phyloP scores from a whole-genome alignment of 1,140 invertebrate species.

The Drosophila simulans region DNA sequence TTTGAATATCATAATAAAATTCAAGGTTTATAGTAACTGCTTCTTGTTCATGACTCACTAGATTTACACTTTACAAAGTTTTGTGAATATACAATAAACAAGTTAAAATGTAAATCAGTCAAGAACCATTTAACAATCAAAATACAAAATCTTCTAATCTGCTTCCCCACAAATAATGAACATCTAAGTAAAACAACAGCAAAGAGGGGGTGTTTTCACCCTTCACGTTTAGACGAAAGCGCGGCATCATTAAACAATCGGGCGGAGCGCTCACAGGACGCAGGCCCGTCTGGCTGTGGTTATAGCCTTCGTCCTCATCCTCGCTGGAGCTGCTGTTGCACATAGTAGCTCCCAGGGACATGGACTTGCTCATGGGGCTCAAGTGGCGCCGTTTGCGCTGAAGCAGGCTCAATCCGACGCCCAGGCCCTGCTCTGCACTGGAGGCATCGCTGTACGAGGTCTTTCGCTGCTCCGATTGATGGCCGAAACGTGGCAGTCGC shows the following conservation, averaged over 20 bases:
- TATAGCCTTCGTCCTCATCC: constrained; percentile 49
- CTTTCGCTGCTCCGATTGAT: constrained; percentile 35
- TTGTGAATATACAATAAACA: no score
- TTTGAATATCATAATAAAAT: no score
- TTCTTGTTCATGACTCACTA: no score
- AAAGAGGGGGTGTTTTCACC: constrained; percentile 50
- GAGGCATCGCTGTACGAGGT: constrained; percentile 64
- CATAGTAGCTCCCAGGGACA: constrained; percentile 51
- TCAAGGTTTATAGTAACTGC: no score
- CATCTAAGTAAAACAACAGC: constrained; percentile 12
- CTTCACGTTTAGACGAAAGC: constrained; percentile 70
- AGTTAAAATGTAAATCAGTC: no score
- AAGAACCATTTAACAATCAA: not conserved
- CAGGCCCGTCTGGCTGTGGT: constrained; percentile 9
- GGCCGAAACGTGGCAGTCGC: constrained; percentile 49
- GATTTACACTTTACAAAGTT: no score
- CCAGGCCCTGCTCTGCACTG: constrained; percentile 42
- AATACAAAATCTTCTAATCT: not conserved
- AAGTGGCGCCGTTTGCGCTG: constrained; percentile 33
- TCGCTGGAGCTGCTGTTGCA: constrained; percentile 63
- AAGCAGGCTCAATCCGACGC: not conserved
- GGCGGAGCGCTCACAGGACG: constrained; percentile 74
- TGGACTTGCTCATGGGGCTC: constrained; percentile 64
- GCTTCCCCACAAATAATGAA: not conserved
- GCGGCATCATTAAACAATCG: constrained; percentile 54